Evolutionary conservation across 2,797 vertebrate genomes (phyloP).

Genomic region (Channa striata): DNA sequence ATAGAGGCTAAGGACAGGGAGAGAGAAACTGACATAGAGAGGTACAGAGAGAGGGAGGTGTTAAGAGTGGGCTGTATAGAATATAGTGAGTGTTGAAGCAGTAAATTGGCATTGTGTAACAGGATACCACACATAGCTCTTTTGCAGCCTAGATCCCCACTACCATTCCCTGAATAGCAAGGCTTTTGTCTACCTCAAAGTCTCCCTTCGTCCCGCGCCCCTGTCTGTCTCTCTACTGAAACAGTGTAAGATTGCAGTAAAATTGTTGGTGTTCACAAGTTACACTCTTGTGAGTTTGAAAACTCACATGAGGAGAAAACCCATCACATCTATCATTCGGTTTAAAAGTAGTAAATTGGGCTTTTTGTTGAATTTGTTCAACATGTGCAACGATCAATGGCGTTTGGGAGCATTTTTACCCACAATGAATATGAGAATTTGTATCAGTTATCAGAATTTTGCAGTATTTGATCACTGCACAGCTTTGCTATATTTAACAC

Average conservation of each 20-base stretch:
- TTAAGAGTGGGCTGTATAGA: slow-evolving; percentile 84
- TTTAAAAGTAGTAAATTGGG: not conserved
- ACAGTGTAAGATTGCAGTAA: slow-evolving; percentile 41
- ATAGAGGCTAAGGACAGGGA: slow-evolving; percentile 33
- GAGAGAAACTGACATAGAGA: slow-evolving; percentile 42
- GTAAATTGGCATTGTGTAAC: slow-evolving; percentile 92
- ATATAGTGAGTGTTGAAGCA: slow-evolving; percentile 89
- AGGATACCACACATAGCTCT: slow-evolving; percentile 91
- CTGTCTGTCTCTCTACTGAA: slow-evolving; percentile 49
- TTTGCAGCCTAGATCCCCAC: slow-evolving; percentile 82
- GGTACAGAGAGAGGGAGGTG: slow-evolving; percentile 62
- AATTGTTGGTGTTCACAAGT: slow-evolving; percentile 40
- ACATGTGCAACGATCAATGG: not conserved
- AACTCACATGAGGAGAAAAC: slow-evolving; percentile 17
- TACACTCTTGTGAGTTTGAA: slow-evolving; percentile 37
- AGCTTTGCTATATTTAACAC: not conserved
- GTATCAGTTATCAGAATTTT: too few relatives aligned
- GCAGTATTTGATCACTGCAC: too few relatives aligned
- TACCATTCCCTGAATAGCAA: slow-evolving; percentile 84
- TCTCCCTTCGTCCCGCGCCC: slow-evolving; percentile 32
- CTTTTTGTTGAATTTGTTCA: not conserved
- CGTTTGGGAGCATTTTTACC: slow-evolving; percentile 1
- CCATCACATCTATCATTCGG: slow-evolving; percentile 9
- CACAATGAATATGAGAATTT: not conserved
- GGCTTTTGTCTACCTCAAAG: slow-evolving; percentile 83